A percentile compares a stretch with the other conserved stretches of the same genome.
Evolutionary conservation across 1,140 invertebrate species (phyloP).

Genomic region (Pissodes strobi): DNA sequence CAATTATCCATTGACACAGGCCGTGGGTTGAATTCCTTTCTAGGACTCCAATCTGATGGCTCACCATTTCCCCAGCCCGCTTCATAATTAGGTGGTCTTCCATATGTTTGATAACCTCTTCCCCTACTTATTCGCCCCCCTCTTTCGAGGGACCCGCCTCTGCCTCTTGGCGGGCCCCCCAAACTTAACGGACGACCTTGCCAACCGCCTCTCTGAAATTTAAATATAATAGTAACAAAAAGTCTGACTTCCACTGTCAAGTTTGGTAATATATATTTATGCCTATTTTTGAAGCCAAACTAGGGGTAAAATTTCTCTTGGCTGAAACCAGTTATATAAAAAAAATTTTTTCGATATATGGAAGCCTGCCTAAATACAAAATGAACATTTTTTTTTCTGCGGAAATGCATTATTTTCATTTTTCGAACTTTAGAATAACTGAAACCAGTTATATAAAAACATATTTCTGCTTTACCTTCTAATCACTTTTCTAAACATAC

Average conservation of each 20-base stretch:
- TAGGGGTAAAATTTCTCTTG: too few relatives aligned
- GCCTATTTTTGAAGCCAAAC: too few relatives aligned
- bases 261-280: too few relatives aligned
- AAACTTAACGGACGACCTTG: constrained; percentile 37
- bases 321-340: too few relatives aligned
- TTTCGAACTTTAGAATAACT: too few relatives aligned
- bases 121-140: constrained; percentile 58
- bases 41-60: constrained; percentile 67
- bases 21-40: constrained; percentile 64
- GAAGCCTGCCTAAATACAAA: too few relatives aligned
- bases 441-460: too few relatives aligned
- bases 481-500: too few relatives aligned
- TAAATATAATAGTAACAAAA: background rate
- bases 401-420: too few relatives aligned
- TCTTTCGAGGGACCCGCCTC: constrained; percentile 49
- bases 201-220: constrained; percentile 40
- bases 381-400: too few relatives aligned
- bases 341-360: too few relatives aligned
- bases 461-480: too few relatives aligned
- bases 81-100: constrained; percentile 62
- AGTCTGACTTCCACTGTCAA: background rate
- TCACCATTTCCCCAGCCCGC: constrained; percentile 61
- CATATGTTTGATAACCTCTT: constrained; percentile 62
- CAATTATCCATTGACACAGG: constrained; percentile 66
- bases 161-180: constrained; percentile 59